These are phyloP conservation scores for Dryomyza anilis DNA, from an alignment of 2,888 invertebrate genomes.

Conservation along the genomic window DNA sequence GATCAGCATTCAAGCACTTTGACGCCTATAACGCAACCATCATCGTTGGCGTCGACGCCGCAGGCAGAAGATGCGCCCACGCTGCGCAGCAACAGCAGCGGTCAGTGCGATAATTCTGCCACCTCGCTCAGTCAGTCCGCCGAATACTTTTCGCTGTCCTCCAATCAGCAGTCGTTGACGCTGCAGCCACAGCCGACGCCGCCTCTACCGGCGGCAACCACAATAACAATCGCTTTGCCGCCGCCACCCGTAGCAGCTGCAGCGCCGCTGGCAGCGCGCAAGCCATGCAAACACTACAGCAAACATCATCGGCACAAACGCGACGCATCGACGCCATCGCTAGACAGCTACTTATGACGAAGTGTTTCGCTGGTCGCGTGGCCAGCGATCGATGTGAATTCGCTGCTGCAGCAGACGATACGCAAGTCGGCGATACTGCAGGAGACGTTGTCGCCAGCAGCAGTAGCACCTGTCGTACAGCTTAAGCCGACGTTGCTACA, in stretches of 20 bases:
- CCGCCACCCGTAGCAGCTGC: constrained; percentile 22
- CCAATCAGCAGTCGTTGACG: constrained; percentile 38
- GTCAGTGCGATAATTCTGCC: constrained; percentile 47
- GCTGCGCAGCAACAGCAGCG: constrained; percentile 45
- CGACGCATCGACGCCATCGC: constrained; percentile 44
- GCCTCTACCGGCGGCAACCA: background rate
- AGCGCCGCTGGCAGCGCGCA: constrained; percentile 27
- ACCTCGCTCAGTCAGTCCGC: constrained; percentile 56
- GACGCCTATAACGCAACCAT: constrained; percentile 49
- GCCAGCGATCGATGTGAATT: constrained; percentile 62
- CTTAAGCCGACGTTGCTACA: constrained; percentile 12
- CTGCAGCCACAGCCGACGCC: background rate
- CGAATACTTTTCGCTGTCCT: constrained; percentile 56
- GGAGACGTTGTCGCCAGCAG: constrained; percentile 45
- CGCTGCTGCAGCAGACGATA: constrained; percentile 59
- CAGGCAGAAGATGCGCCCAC: constrained; percentile 42
- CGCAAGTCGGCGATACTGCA: constrained; percentile 56
- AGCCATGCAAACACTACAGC: constrained; percentile 48
- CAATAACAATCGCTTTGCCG: background rate
- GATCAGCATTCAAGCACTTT: constrained; percentile 47
- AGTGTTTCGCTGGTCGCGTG: constrained; percentile 63
- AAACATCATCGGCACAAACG: constrained; percentile 55
- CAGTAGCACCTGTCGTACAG: constrained; percentile 20
- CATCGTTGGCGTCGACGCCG: constrained; percentile 39
- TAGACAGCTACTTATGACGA: constrained; percentile 61